Conservation (phyloP, 2,888 invertebrate species). For the Acholoe squamosa region DNA sequence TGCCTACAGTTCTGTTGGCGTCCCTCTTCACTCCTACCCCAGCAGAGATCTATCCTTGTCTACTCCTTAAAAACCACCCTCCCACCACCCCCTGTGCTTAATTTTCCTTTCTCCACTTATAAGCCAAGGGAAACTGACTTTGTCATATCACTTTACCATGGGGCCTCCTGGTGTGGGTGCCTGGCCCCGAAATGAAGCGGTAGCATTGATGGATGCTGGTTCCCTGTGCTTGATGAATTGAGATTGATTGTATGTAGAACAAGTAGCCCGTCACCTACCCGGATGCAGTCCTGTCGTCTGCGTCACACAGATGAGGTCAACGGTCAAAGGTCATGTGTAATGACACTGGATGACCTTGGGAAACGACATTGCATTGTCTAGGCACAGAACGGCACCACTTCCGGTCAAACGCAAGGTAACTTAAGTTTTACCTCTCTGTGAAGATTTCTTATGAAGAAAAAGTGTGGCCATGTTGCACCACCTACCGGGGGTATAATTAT, state of each 20-base stretch:
- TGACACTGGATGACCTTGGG: conserved; percentile 60
- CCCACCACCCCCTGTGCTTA: conserved; percentile 29
- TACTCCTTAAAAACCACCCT: background rate
- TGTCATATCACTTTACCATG: conserved; percentile 51
- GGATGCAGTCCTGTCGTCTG: conserved; percentile 49
- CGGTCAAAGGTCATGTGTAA: conserved; percentile 58
- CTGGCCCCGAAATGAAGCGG: conserved; percentile 43
- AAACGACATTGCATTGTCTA: conserved; percentile 46
- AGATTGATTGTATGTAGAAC: conserved; percentile 61
- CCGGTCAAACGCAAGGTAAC: background rate
- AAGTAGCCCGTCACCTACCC: conserved; percentile 50
- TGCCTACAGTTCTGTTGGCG: background rate
- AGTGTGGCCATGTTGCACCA: too few species aligned
- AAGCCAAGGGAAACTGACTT: conserved; percentile 44
- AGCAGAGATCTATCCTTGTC: conserved; percentile 39
- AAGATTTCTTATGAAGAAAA: too few species aligned
- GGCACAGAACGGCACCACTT: background rate
- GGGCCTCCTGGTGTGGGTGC: conserved; percentile 24
- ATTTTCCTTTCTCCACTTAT: conserved; percentile 57
- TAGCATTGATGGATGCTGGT: conserved; percentile 40
- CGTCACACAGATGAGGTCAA: conserved; percentile 60
- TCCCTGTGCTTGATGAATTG: conserved; percentile 22
- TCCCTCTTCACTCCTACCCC: background rate
- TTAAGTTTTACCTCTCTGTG: background rate
- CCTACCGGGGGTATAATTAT: too few species aligned